These are phyloP conservation scores for Mallotus villosus DNA, from an alignment of 2,797 vertebrate species.

Conservation along the genomic window DNA sequence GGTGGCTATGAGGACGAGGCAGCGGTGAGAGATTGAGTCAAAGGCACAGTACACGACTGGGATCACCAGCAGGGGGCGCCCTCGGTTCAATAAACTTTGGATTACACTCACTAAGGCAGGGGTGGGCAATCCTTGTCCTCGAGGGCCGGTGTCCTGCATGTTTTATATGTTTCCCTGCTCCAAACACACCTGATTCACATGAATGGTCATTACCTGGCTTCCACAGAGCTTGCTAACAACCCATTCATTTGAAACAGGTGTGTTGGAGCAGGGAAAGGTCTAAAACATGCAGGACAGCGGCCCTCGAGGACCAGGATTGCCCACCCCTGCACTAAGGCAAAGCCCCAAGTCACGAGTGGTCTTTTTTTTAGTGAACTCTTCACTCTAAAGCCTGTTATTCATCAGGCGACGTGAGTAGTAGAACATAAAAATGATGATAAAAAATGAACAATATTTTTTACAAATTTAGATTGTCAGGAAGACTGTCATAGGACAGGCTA, in stretches of 20 bases:
- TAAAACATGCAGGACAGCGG: too few species aligned
- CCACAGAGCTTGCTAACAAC: too few species aligned
- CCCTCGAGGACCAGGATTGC: too few species aligned
- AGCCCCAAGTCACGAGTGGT: too few species aligned
- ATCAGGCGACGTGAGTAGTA: neutral
- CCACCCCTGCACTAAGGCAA: neutral
- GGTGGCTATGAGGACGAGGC: constrained; percentile 37
- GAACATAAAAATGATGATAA: neutral
- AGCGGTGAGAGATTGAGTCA: constrained; percentile 59
- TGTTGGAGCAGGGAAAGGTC: too few species aligned
- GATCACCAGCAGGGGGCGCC: constrained; percentile 34
- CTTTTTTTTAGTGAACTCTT: neutral
- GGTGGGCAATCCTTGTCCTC: too few species aligned
- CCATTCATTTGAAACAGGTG: too few species aligned
- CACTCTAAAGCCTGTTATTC: neutral
- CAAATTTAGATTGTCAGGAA: neutral
- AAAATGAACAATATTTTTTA: neutral
- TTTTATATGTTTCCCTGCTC: too few species aligned
- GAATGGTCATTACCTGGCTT: too few species aligned
- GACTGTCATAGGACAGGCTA: neutral
- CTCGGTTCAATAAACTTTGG: constrained; percentile 35
- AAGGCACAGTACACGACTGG: constrained; percentile 75
- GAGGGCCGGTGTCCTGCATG: too few species aligned
- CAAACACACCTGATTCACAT: too few species aligned
- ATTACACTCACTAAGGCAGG: neutral